These are phyloP conservation scores for Syngnathus scovelli DNA, from an alignment of 2,113 vertebrate genomes.

Conservation along the genomic window DNA sequence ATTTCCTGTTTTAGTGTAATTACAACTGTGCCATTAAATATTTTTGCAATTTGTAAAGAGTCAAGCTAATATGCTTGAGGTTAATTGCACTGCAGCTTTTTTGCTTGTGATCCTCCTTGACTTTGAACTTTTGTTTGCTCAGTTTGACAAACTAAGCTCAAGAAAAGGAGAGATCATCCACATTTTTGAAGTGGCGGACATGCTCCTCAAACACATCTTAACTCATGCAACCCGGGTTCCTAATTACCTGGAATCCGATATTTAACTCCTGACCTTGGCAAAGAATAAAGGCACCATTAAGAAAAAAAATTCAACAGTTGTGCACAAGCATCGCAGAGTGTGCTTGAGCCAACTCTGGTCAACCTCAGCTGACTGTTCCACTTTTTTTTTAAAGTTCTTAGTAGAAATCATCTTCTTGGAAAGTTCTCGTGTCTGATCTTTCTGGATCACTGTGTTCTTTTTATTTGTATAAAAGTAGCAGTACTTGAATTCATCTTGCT, in stretches of 20 bases:
- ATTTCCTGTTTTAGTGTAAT: not conserved
- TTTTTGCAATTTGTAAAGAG: slow-evolving; percentile 19
- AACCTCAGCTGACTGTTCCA: no score
- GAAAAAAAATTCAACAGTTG: not conserved
- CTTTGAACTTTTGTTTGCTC: slow-evolving; percentile 36
- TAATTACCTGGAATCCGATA: slow-evolving; percentile 46
- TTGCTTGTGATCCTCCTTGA: slow-evolving; percentile 42
- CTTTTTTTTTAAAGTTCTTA: no score
- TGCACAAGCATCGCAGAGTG: not conserved
- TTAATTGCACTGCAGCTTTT: slow-evolving; percentile 58
- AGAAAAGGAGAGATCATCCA: slow-evolving; percentile 15
- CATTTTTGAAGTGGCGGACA: slow-evolving; percentile 32
- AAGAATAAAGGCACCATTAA: slow-evolving; percentile 25
- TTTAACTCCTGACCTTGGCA: slow-evolving; percentile 40
- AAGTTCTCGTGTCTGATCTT: no score
- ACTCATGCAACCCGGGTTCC: slow-evolving; percentile 38
- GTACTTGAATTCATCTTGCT: not conserved
- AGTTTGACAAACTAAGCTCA: slow-evolving; percentile 29
- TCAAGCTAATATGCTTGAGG: slow-evolving; percentile 34
- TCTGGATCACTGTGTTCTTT: not conserved
- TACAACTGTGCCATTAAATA: slow-evolving; percentile 6
- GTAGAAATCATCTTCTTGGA: no score
- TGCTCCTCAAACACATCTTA: slow-evolving; percentile 30
- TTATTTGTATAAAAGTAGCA: not conserved
- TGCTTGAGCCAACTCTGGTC: no score